Evolutionary conservation across 2,113 vertebrate genomes (phyloP), one percentile per base, ranked within the genome.

Genomic region (Mirza zaza): DNA sequence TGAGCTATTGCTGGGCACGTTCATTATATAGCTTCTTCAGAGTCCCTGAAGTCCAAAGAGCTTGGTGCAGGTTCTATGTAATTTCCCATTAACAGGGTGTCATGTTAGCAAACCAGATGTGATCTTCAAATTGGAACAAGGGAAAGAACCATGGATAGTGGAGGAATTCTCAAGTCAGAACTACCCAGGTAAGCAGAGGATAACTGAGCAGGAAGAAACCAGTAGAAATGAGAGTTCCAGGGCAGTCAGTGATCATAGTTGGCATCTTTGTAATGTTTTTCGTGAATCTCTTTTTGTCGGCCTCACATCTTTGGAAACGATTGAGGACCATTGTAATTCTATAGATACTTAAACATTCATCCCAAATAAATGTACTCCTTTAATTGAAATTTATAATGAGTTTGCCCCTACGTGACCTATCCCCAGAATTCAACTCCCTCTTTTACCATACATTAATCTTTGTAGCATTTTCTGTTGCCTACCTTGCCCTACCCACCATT

Each of bases 101-200:
- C 59, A 14, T 14, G 21, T 83, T 70, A 91, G 65, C 63, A 95
- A 92, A 59, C 89, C 63, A 50, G 84, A 73, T 73, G 84, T 95
- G 89, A 85, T 80, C 79, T 89, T 95, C 85, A 96, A 50, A 73
- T 27, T 67, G 79, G 79, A 95, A 36, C 70, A 67, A 73, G 85
- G 85, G 77, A 36, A 92, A 73, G 79, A 89, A 71, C 89, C 79
- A 6, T 80, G 90, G 91, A 57, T 29, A 29, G 55, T 48, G 45
- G 79, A 73, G 11, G 52, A 48, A 88, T 65, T 70, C 2, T 45
- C 89, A 94, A 14, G 4, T 55, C 52, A 39, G 61, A 77, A 17
- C 61, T 52, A 27, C 39, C 13, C 79, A 92, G 77, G 77, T 83
- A 21, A 88, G 59, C 42, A 57, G n/a, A 52, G 75, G 75, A 75